phyloP scores from a whole-genome alignment of 2,113 vertebrate genomes.

The Blennius ocellaris region DNA sequence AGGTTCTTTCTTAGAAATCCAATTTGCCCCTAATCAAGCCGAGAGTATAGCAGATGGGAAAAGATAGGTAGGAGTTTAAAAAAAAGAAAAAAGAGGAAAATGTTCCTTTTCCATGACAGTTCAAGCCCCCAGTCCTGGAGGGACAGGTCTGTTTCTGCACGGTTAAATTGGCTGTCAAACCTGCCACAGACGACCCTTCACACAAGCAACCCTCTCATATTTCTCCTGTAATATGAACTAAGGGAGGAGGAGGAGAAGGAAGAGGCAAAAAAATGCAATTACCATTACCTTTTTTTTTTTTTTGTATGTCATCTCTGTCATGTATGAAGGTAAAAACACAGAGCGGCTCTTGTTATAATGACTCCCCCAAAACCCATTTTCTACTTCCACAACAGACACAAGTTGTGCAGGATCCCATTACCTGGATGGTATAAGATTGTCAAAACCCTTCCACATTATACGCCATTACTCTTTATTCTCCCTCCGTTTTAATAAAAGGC shows the following conservation, averaged over 20 bases:
- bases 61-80: constrained; percentile 14
- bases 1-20: constrained; percentile 2
- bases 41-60: constrained; percentile 18
- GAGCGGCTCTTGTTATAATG: constrained; percentile 62
- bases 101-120: constrained; percentile 36
- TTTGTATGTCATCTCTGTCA: constrained; percentile 62
- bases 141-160: constrained; percentile 62
- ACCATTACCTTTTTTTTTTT: constrained; percentile 37
- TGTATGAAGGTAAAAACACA: constrained; percentile 70
- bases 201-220: constrained; percentile 57
- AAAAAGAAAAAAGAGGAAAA: constrained; percentile 16
- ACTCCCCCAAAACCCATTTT: constrained; percentile 56
- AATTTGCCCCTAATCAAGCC: constrained; percentile 36
- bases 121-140: constrained; percentile 27
- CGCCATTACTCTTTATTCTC: constrained; percentile 36
- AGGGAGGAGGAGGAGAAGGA: neutral
- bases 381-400: constrained; percentile 45
- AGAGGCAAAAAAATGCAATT: constrained; percentile 45
- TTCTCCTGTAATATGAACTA: constrained; percentile 65
- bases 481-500: constrained; percentile 50
- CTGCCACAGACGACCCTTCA: constrained; percentile 55
- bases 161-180: constrained; percentile 74
- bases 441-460: constrained; percentile 37
- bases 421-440: constrained; percentile 32
- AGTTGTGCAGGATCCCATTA: constrained; percentile 45